A percentile compares a stretch with the other conserved stretches of the same genome.
phyloP scores from a whole-genome alignment of 2,113 vertebrate genomes.

The Noctilio leporinus region DNA sequence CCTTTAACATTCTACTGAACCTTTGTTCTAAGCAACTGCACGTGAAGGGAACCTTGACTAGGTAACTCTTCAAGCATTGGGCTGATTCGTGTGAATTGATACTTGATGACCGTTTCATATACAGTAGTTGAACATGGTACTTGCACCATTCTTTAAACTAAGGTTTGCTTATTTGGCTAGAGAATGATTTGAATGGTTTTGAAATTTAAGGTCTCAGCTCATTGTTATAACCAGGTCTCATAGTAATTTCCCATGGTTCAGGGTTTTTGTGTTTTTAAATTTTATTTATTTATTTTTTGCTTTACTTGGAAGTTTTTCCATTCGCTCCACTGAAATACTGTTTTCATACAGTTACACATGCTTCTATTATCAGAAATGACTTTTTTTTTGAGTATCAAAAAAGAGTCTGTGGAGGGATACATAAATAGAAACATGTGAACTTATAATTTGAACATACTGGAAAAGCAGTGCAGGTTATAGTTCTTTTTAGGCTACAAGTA shows the following conservation, averaged over 20 bases:
- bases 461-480: neutral
- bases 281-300: neutral
- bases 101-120: neutral
- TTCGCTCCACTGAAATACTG: neutral
- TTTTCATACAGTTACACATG: neutral
- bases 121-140: neutral
- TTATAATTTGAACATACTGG: neutral
- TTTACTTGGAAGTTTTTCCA: constrained; percentile 19
- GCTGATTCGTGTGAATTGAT: neutral
- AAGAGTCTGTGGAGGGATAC: neutral
- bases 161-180: neutral
- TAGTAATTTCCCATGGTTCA: neutral
- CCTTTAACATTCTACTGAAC: neutral
- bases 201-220: constrained; percentile 17
- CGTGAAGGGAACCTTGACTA: neutral
- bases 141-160: constrained; percentile 3
- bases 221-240: neutral
- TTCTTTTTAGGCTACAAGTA: neutral
- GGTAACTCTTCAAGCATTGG: neutral
- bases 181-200: constrained; percentile 21
- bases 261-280: neutral
- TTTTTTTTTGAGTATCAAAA: neutral
- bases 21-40: neutral
- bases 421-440: neutral
- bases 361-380: neutral